Conservation (phyloP, 2,797 vertebrate genomes). For the Acrocephalus scirpaceus region DNA sequence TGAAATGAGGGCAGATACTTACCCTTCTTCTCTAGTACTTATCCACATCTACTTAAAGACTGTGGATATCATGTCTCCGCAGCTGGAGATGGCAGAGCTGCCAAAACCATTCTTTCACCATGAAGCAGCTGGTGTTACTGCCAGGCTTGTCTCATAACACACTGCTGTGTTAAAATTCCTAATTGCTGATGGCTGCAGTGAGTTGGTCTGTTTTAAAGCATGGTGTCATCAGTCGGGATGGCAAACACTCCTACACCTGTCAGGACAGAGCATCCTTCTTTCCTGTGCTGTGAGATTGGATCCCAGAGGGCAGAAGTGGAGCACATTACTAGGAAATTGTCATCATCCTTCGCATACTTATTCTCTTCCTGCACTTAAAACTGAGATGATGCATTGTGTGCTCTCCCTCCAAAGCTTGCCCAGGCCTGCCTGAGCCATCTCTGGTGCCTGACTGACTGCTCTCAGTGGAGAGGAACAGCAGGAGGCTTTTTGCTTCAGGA, state of each 20-base stretch:
- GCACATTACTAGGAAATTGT: background rate
- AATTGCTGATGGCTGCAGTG: background rate
- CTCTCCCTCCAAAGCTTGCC: background rate
- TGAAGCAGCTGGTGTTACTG: conserved; percentile 4
- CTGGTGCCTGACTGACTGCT: background rate
- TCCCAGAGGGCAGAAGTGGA: background rate
- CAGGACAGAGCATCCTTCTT: background rate
- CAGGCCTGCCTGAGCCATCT: background rate
- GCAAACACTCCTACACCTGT: background rate
- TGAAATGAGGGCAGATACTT: background rate
- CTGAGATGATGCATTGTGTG: background rate
- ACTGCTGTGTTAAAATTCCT: background rate
- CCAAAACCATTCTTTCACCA: background rate
- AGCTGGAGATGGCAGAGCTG: conserved; percentile 8
- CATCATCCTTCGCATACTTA: background rate
- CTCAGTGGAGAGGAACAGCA: background rate
- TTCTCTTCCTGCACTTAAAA: background rate
- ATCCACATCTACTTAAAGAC: background rate
- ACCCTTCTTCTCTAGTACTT: background rate
- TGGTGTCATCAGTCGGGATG: background rate
- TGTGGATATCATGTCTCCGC: background rate
- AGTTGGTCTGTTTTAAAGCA: background rate
- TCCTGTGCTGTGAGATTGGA: background rate
- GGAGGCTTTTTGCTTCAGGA: background rate
- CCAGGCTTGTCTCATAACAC: background rate